phyloP scores from a whole-genome alignment of 2,113 vertebrate species.

The Phycodurus eques region DNA sequence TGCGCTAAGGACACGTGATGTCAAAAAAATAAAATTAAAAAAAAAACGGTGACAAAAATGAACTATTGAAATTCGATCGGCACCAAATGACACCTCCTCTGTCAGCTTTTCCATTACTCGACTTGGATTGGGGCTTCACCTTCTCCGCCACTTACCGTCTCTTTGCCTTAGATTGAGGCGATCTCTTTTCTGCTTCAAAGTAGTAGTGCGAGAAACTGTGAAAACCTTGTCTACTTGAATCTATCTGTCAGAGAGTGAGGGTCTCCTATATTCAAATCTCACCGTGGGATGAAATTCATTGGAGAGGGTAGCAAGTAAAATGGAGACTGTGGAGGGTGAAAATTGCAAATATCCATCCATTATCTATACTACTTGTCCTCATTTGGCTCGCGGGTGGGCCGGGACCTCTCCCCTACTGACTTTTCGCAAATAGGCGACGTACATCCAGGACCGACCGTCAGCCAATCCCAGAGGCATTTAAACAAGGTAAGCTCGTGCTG shows the following conservation, averaged over 20 bases:
- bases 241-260: not conserved
- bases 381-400: no score
- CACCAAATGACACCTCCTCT: not conserved
- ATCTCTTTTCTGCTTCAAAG: not conserved
- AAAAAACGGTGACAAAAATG: conserved; percentile 6
- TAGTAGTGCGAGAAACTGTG: not conserved
- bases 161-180: not conserved
- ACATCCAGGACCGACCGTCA: not conserved
- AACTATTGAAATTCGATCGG: not conserved
- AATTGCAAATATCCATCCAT: not conserved
- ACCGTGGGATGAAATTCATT: not conserved
- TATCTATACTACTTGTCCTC: not conserved
- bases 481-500: not conserved
- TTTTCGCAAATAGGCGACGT: not conserved
- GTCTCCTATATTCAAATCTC: no score
- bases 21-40: no score
- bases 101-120: not conserved
- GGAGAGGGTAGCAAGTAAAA: not conserved
- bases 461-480: not conserved
- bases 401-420: no score
- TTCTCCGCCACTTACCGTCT: not conserved
- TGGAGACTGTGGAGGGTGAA: not conserved
- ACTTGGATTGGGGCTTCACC: not conserved
- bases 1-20: conserved; percentile 26
- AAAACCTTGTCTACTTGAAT: not conserved